Percentiles rank a stretch among this genome's conserved stretches.
Conservation (phyloP, 2,797 vertebrate species). For the Danio aesculapii region DNA sequence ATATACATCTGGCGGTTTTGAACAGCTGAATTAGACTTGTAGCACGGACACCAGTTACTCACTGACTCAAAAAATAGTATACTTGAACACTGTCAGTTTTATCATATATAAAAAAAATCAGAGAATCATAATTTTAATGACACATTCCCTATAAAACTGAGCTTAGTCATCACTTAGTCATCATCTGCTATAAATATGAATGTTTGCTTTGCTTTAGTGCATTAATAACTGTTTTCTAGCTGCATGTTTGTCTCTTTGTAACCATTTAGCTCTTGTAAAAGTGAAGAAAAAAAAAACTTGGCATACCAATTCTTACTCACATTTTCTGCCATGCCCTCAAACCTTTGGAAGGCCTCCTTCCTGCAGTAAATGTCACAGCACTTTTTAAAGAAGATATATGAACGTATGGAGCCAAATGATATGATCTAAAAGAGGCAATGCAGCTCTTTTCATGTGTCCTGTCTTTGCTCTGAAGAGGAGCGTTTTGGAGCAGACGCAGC, state of each 20-base stretch:
- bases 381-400: conserved; percentile 69
- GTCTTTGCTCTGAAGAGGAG: conserved; percentile 26
- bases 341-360: conserved; percentile 74
- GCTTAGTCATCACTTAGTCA: conserved; percentile 20
- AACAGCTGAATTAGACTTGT: not conserved
- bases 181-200: not conserved
- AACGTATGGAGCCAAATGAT: conserved; percentile 66
- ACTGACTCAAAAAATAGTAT: not conserved
- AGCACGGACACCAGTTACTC: not conserved
- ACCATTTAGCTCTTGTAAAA: not conserved
- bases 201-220: not conserved
- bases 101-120: conserved; percentile 11
- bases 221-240: not conserved
- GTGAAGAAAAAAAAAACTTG: conserved; percentile 17
- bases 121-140: conserved; percentile 9
- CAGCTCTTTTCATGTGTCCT: conserved; percentile 61
- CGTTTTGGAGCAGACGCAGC: conserved; percentile 32
- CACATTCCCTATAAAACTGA: not conserved
- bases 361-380: conserved; percentile 75
- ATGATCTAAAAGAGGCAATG: conserved; percentile 69
- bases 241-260: conserved; percentile 9
- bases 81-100: not conserved
- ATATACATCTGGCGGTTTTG: not conserved
- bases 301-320: conserved; percentile 67
- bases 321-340: conserved; percentile 74